Conservation (phyloP, 2,797 vertebrate genomes). For the Muraenolepis orangiensis region DNA sequence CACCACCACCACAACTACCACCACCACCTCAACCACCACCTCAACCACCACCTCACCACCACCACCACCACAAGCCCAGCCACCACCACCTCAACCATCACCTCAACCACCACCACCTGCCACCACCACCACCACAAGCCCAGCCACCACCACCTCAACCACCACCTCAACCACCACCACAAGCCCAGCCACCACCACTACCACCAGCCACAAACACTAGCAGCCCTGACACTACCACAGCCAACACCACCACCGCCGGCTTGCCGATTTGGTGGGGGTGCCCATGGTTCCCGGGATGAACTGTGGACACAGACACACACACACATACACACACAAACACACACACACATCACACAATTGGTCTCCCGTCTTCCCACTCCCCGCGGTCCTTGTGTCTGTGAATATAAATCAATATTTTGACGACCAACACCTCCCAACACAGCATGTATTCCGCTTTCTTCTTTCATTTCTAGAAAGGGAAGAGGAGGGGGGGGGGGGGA, state of each 20-base stretch:
- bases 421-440: not conserved
- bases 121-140: too few species aligned
- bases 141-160: too few species aligned
- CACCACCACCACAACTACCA: not conserved
- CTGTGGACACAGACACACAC: not conserved
- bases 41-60: not conserved
- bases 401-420: not conserved
- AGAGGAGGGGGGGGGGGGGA: not conserved
- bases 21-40: too few species aligned
- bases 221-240: too few species aligned
- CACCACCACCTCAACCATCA: not conserved
- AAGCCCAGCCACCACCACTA: too few species aligned
- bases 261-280: not conserved
- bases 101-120: too few species aligned
- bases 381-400: not conserved
- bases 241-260: not conserved
- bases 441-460: not conserved
- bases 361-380: not conserved
- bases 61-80: not conserved
- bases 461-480: not conserved
- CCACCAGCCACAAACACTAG: too few species aligned
- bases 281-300: not conserved
- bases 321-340: not conserved
- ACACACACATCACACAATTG: too few species aligned
- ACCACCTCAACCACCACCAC: not conserved